A percentile compares a stretch with the other conserved stretches of the same genome.
Conservation (phyloP, 1,140 invertebrate species). For the Drosophila kurseongensis region DNA sequence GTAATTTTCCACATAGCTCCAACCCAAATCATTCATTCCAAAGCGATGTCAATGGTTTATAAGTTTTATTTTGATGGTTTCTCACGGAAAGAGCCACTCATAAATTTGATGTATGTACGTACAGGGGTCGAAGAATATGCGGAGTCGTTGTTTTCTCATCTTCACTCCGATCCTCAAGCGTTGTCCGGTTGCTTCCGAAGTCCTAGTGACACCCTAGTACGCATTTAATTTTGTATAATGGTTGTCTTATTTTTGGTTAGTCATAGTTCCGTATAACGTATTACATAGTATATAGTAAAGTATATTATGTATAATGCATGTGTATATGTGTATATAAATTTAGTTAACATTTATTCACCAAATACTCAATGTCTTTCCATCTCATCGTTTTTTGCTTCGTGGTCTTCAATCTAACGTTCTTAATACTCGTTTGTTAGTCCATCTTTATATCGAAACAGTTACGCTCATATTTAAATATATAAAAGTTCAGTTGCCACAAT, state of each 20-base stretch:
- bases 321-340: conserved; percentile 79
- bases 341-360: conserved; percentile 76
- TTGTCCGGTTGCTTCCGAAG: neutral
- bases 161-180: conserved; percentile 10
- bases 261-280: conserved; percentile 48
- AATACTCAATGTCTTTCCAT: conserved; percentile 45
- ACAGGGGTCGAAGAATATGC: conserved; percentile 16
- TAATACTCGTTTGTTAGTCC: conserved; percentile 35
- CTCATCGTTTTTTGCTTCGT: neutral
- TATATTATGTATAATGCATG: conserved; percentile 62
- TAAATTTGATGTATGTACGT: conserved; percentile 34
- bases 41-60: conserved; percentile 23
- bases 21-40: neutral
- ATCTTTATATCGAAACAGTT: conserved; percentile 2
- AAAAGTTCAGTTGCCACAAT: conserved; percentile 46
- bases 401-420: conserved; percentile 10
- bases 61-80: conserved; percentile 40
- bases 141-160: conserved; percentile 6
- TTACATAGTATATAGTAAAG: conserved; percentile 56
- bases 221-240: conserved; percentile 46
- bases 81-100: conserved; percentile 19
- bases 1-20: neutral
- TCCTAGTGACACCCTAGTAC: conserved; percentile 17
- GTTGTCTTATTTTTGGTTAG: conserved; percentile 48
- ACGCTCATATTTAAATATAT: conserved; percentile 20